Base-by-base conservation (phyloP, 2,797 vertebrate genomes). In the Chrosomus eos region DNA sequence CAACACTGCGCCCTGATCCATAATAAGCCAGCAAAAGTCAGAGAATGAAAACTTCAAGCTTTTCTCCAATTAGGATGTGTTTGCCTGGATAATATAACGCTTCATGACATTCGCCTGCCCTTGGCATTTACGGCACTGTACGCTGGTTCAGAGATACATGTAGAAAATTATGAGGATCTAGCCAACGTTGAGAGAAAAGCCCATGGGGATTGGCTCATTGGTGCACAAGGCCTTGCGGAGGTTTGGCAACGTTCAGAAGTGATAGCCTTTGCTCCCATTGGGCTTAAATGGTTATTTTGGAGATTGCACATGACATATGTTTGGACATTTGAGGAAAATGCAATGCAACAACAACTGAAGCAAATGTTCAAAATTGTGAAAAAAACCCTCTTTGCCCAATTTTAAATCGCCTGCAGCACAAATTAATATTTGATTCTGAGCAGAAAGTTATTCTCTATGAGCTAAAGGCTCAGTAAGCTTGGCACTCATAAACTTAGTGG, bases 391-490 rank as follows among this genome's bases (percentile, higher is more conserved):
- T 93, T 90, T 93, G 88, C 90, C 91, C 92, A 92, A 91, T 92
- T 89, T 89, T 90, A 89, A 88, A 90, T 90, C 79, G 90, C 93
- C 94, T 86, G 90, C 90, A 91, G 94, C 92, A 86, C 87, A 92
- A 94, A 95, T 95, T 95, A 95, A 94, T 93, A 94, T 95, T 95
- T 94, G 90, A 92, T 94, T 94, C 90, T 36, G 91, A 92, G 91
- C 89, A 91, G 90, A 94, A 91, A 91, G 90, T 88, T 84, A 85
- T 87, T 91, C 89, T 85, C 91, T 92, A n/a, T n/a, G 89, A 86
- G 91, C 93, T 93, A 82, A 89, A 88, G 93, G 93, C 93, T 92
- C 84, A 86, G 87, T 91, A 88, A 91, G 91, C 92, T 73, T 92
- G 68, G 4, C 68, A 33, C 91, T 92, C 88, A 87, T 91, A 91